Conservation (phyloP, 2,113 vertebrate species). For the Greenwoodochromis staneri region DNA sequence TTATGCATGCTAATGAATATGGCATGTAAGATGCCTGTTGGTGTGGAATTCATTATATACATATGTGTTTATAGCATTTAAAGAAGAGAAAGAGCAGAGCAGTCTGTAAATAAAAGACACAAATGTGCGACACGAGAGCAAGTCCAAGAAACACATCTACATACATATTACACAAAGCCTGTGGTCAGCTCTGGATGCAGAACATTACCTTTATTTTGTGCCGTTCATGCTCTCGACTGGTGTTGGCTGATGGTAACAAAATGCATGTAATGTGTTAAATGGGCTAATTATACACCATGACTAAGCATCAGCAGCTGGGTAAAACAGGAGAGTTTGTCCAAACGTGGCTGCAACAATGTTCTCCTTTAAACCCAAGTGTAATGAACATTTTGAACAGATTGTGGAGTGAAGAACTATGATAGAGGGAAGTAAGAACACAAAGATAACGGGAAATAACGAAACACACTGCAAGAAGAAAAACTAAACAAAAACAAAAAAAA, state of each 20-base stretch:
- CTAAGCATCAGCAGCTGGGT: background rate
- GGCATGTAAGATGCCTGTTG: background rate
- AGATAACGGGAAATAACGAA: background rate
- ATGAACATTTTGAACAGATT: background rate
- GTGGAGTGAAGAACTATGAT: background rate
- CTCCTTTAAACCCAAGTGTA: background rate
- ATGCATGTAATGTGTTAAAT: background rate
- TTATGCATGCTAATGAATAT: background rate
- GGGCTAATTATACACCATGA: background rate
- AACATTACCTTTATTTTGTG: background rate
- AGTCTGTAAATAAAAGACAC: background rate
- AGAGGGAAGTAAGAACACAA: background rate
- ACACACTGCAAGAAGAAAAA: background rate
- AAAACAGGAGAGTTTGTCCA: background rate
- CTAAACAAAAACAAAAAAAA: background rate
- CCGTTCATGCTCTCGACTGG: background rate
- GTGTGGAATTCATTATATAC: background rate
- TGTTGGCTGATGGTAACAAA: background rate
- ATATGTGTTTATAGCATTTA: background rate
- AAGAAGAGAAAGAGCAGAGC: background rate
- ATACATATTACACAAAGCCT: background rate
- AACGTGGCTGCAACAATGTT: background rate
- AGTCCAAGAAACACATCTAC: background rate
- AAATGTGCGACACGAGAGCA: background rate
- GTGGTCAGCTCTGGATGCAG: accelerated